phyloP scores from a whole-genome alignment of 2,888 invertebrate genomes.

The Hemaris fuciformis region DNA sequence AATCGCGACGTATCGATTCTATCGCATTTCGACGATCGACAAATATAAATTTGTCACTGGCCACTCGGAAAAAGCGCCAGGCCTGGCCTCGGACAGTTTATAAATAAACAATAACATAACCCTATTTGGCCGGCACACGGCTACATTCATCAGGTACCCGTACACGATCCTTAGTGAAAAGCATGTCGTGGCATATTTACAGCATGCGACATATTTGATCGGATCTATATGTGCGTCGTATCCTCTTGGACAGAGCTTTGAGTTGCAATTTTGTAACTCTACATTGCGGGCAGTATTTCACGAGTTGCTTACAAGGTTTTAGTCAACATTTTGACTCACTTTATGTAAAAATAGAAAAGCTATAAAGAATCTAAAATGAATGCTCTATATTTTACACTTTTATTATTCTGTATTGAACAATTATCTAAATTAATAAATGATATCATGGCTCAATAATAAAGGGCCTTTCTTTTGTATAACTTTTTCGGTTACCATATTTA shows the following conservation, averaged over 20 bases:
- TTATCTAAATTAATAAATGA: too few species aligned
- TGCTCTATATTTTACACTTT: too few species aligned
- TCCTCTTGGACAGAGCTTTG: background rate
- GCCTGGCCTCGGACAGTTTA: conserved; percentile 56
- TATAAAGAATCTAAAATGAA: too few species aligned
- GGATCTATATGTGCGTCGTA: background rate
- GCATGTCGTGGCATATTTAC: conserved; percentile 32
- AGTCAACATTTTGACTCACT: background rate
- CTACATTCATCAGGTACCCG: conserved; percentile 64
- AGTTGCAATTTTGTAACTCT: background rate
- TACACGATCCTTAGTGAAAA: conserved; percentile 61
- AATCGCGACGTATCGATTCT: conserved; percentile 74
- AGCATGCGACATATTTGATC: conserved; percentile 11
- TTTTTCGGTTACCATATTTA: too few species aligned
- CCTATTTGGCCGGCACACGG: conserved; percentile 63
- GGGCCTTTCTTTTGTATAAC: too few species aligned
- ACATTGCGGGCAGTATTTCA: background rate
- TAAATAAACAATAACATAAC: conserved; percentile 77
- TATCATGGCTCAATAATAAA: too few species aligned
- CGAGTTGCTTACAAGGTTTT: background rate
- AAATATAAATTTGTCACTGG: conserved; percentile 80
- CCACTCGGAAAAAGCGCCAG: conserved; percentile 64
- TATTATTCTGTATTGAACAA: too few species aligned
- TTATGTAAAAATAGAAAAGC: too few species aligned
- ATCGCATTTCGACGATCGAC: conserved; percentile 72